Evolutionary conservation across 2,797 vertebrate genomes (phyloP).

Genomic region (Falco novaeseelandiae): DNA sequence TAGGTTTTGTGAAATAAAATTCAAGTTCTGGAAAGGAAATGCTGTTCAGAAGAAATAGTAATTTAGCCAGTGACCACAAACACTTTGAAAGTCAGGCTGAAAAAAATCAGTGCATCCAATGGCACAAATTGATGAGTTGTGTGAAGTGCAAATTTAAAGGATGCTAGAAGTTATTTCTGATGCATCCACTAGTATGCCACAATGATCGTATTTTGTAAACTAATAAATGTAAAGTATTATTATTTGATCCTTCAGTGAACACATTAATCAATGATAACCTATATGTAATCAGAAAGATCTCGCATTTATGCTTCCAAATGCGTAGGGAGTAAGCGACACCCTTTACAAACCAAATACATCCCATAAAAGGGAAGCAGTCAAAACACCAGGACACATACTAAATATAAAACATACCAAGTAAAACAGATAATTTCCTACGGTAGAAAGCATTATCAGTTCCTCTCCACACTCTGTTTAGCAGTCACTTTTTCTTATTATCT

Average conservation of each 20-base stretch:
- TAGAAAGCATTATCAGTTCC: not conserved
- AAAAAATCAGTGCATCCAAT: not conserved
- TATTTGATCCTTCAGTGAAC: not conserved
- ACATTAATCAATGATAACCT: not conserved
- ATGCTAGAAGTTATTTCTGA: not conserved
- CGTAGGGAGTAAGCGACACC: not conserved
- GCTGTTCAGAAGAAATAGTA: not conserved
- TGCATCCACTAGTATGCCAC: not conserved
- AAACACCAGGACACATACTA: not conserved
- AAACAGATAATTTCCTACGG: not conserved
- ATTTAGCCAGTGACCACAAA: not conserved
- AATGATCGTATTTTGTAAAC: not conserved
- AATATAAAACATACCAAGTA: not conserved
- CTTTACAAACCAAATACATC: not conserved
- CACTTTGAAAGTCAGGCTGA: not conserved
- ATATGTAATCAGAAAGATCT: not conserved
- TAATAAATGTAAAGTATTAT: not conserved
- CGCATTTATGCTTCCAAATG: not conserved
- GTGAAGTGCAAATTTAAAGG: not conserved
- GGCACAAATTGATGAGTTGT: not conserved
- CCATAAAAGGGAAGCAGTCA: not conserved
- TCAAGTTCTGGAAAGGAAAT: not conserved
- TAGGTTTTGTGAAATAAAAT: not conserved
- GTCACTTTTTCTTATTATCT: not conserved
- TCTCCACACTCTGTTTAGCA: not conserved